Conservation (phyloP, 1,140 invertebrate species). For the Drosophila lacertosa region DNA sequence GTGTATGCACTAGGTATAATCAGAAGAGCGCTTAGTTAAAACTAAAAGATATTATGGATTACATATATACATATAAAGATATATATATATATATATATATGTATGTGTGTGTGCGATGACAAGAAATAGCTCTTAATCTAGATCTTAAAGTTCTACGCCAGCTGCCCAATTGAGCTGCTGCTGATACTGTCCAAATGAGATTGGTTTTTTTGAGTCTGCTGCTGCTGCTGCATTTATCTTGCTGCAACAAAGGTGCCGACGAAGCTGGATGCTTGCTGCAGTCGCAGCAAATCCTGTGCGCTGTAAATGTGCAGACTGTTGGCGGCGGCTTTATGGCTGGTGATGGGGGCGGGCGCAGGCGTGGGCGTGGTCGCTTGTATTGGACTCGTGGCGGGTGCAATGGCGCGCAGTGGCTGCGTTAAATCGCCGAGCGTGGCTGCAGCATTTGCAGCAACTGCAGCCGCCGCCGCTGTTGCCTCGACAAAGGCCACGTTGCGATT, state of each 20-base stretch:
- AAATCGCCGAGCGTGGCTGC: conserved; percentile 30
- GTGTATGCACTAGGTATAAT: conserved; percentile 43
- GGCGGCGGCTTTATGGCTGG: not conserved
- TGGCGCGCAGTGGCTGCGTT: conserved; percentile 66
- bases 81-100: conserved; percentile 60
- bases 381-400: conserved; percentile 60
- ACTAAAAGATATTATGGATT: not conserved
- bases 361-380: conserved; percentile 4
- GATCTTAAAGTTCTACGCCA: conserved; percentile 45
- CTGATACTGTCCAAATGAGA: conserved; percentile 51
- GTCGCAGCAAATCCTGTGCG: conserved; percentile 63
- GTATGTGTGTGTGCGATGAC: conserved; percentile 46
- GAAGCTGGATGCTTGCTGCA: conserved; percentile 64
- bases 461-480: conserved; percentile 24
- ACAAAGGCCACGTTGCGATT: conserved; percentile 60
- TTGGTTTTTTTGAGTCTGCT: conserved; percentile 23
- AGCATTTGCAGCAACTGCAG: conserved; percentile 15
- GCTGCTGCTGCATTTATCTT: conserved; percentile 8
- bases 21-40: conserved; percentile 37
- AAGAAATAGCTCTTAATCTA: conserved; percentile 63
- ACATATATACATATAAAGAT: not conserved
- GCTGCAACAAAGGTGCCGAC: conserved; percentile 41
- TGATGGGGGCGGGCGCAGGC: not conserved
- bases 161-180: conserved; percentile 14
- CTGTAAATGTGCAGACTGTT: conserved; percentile 60